phyloP scores from a whole-genome alignment of 2,113 vertebrate genomes.

The Amblyopsis rosae region DNA sequence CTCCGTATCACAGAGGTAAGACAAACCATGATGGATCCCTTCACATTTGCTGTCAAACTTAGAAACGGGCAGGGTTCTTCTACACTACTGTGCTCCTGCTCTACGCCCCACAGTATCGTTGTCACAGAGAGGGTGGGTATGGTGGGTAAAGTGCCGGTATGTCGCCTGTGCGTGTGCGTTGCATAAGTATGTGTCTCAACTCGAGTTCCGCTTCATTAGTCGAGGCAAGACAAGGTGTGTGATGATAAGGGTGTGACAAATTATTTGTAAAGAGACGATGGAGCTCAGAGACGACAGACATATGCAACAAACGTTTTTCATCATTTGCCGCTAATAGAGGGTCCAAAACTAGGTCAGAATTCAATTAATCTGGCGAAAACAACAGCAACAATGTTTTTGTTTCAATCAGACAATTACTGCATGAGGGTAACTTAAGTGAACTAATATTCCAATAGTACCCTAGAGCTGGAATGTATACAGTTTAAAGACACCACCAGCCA shows the following conservation, averaged over 20 bases:
- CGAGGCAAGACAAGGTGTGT: slow-evolving; percentile 12
- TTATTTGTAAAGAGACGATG: not conserved
- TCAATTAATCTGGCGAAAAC: too few species aligned
- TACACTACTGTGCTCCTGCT: slow-evolving; percentile 12
- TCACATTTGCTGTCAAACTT: slow-evolving; percentile 54
- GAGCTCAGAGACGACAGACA: not conserved
- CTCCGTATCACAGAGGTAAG: slow-evolving; percentile 64
- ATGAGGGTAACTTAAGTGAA: too few species aligned
- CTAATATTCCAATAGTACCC: too few species aligned
- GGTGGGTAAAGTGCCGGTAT: not conserved
- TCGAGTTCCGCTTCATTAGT: slow-evolving; percentile 17
- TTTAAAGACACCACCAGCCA: too few species aligned
- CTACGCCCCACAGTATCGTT: slow-evolving; percentile 3
- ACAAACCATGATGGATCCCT: slow-evolving; percentile 69
- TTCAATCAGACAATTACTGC: too few species aligned
- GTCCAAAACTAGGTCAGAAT: too few species aligned
- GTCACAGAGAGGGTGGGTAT: not conserved
- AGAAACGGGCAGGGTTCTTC: slow-evolving; percentile 34
- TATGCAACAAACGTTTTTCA: slow-evolving; percentile 3
- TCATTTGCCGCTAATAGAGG: too few species aligned
- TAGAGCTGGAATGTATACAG: too few species aligned
- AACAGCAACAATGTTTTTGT: too few species aligned
- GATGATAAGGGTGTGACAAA: slow-evolving; percentile 7
- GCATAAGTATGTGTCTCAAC: not conserved
- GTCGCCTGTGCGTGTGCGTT: not conserved